Percentiles rank a stretch among this genome's conserved stretches.
Evolutionary conservation across 1,140 invertebrate genomes (phyloP).

Genomic region (Papilio machaon): DNA sequence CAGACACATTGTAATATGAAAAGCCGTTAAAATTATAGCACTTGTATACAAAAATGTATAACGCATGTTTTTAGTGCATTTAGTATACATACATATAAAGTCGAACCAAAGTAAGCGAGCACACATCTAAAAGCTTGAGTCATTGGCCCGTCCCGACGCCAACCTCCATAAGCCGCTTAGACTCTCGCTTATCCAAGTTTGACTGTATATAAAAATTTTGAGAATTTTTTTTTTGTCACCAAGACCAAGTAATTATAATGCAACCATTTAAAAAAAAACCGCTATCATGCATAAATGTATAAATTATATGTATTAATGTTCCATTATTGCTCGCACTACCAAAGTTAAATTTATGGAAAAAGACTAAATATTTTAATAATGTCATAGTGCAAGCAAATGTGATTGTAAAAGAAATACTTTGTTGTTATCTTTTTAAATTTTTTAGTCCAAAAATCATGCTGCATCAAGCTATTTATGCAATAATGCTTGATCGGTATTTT

Average conservation of each 20-base stretch:
- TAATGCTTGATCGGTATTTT: neutral
- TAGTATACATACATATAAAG: slow-evolving; percentile 9
- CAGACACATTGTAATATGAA: neutral
- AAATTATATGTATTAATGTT: neutral
- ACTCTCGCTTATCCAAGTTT: no score
- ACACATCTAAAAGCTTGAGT: no score
- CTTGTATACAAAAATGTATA: neutral
- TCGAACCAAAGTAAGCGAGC: no score
- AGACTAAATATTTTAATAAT: no score
- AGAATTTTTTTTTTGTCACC: neutral
- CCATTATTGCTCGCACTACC: no score
- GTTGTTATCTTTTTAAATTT: no score
- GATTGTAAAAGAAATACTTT: no score
- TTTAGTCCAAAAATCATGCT: no score
- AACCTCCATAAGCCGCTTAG: no score
- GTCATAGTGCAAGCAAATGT: no score
- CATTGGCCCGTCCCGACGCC: no score
- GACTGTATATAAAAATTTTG: neutral
- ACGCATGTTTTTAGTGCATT: slow-evolving; percentile 14
- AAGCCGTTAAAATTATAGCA: slow-evolving; percentile 11
- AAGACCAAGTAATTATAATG: slow-evolving; percentile 6
- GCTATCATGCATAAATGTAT: neutral
- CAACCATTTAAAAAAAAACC: neutral
- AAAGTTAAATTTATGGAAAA: no score
- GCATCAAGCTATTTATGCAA: neutral